Conservation (phyloP, 1,140 invertebrate genomes). For the Babylonia areolata region DNA sequence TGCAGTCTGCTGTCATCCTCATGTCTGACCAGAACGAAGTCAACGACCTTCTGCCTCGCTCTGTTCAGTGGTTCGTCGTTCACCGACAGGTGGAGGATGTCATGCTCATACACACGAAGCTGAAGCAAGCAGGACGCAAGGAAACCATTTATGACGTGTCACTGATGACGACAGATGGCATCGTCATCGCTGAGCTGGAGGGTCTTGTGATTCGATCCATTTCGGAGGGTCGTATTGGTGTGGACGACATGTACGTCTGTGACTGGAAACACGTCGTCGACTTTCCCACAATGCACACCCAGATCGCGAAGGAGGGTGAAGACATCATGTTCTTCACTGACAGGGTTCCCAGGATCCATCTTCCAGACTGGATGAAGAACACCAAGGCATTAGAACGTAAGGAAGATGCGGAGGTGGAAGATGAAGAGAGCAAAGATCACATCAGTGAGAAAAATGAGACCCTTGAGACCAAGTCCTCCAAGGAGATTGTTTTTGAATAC, state of each 20-base stretch:
- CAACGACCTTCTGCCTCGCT: constrained; percentile 38
- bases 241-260: constrained; percentile 41
- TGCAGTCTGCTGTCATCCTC: constrained; percentile 53
- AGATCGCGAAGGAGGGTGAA: neutral
- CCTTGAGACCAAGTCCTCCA: neutral
- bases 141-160: constrained; percentile 49
- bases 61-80: constrained; percentile 26
- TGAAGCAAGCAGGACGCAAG: constrained; percentile 33
- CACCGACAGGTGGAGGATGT: constrained; percentile 38
- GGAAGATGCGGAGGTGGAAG: neutral
- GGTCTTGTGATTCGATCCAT: constrained; percentile 41
- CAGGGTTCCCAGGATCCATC: neutral
- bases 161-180: constrained; percentile 49
- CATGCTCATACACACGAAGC: constrained; percentile 44
- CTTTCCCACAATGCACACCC: neutral
- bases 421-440: neutral
- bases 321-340: neutral
- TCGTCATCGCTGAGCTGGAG: constrained; percentile 53
- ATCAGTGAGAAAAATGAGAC: neutral
- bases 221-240: constrained; percentile 22
- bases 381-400: neutral
- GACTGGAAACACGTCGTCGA: neutral
- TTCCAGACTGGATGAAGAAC: neutral
- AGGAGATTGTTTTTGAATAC: constrained; percentile 37
- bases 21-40: constrained; percentile 38